Conservation (phyloP, 30 jellyfish, hydroid and myxozoan genomes). For the Euphysa ruthae region DNA sequence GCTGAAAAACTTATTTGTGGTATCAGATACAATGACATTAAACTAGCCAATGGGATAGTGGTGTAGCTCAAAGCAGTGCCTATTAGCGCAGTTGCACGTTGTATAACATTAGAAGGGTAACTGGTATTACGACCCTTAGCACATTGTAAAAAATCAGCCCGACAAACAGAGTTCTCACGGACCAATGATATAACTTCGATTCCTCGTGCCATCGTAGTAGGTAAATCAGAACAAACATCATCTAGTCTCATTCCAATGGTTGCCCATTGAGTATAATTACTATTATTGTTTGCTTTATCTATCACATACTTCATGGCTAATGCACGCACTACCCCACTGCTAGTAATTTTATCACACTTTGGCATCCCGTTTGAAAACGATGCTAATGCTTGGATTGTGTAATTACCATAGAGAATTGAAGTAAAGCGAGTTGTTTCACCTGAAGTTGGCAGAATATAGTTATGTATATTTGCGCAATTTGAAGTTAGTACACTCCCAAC, state of each 20-base stretch:
- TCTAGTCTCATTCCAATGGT: conserved; percentile 65
- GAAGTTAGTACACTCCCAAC: too few species aligned
- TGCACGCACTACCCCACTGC: conserved; percentile 50
- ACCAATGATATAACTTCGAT: conserved; percentile 74
- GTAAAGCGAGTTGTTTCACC: conserved; percentile 28
- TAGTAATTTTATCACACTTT: conserved; percentile 11
- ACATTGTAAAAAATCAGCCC: conserved; percentile 69
- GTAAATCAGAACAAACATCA: conserved; percentile 58
- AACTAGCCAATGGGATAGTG: conserved; percentile 85
- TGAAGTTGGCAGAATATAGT: too few species aligned
- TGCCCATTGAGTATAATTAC: conserved; percentile 28
- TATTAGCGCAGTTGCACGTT: conserved; percentile 46
- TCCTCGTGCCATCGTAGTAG: conserved; percentile 89
- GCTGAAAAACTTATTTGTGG: conserved; percentile 90
- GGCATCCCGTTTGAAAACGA: conserved; percentile 31
- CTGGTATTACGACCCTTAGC: conserved; percentile 2
- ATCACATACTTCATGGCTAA: conserved; percentile 68
- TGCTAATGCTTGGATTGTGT: conserved; percentile 57
- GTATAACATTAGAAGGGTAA: not conserved
- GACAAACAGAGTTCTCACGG: conserved; percentile 81
- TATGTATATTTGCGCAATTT: too few species aligned
- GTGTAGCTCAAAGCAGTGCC: conserved; percentile 75
- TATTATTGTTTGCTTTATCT: conserved; percentile 21
- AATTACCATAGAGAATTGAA: conserved; percentile 40
- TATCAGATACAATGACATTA: conserved; percentile 55